Conservation (phyloP, 1,140 invertebrate genomes). For the Delia radicum region DNA sequence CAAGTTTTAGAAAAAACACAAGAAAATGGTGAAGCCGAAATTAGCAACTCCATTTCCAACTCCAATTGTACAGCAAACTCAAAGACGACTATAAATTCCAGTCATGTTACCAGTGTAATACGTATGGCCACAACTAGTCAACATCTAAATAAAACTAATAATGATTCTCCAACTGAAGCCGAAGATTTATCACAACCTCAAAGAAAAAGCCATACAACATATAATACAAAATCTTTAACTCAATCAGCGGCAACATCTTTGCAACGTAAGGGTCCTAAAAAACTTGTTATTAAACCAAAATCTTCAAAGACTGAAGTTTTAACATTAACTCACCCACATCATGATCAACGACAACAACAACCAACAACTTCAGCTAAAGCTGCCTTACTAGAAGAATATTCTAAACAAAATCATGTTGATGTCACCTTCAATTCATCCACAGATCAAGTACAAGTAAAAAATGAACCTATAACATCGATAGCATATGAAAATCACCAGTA, state of each 20-base stretch:
- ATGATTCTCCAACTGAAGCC: slow-evolving; percentile 33
- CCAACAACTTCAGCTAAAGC: slow-evolving; percentile 27
- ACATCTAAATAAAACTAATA: slow-evolving; percentile 25
- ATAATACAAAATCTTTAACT: no score
- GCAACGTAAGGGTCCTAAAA: slow-evolving; percentile 48
- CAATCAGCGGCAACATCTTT: slow-evolving; percentile 23
- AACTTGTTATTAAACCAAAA: slow-evolving; percentile 54
- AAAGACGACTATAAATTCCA: slow-evolving; percentile 21
- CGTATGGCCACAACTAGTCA: slow-evolving; percentile 46
- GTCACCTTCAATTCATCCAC: neutral
- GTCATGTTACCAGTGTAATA: slow-evolving; percentile 47
- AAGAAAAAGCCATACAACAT: neutral
- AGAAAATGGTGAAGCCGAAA: slow-evolving; percentile 13
- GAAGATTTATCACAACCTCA: slow-evolving; percentile 8
- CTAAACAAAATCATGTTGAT: neutral
- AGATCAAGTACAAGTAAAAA: slow-evolving; percentile 22
- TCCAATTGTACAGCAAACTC: neutral
- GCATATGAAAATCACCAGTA: slow-evolving; percentile 1
- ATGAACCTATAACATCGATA: slow-evolving; percentile 24
- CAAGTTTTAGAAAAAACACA: neutral
- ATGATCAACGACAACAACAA: slow-evolving; percentile 12
- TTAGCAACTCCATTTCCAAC: neutral
- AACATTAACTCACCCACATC: slow-evolving; percentile 35
- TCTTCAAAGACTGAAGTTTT: slow-evolving; percentile 30
- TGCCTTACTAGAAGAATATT: slow-evolving; percentile 21